Evolutionary conservation across 2,888 invertebrate species (phyloP), one percentile per base, ranked within the genome.

Genomic region (Desoria tigrina): DNA sequence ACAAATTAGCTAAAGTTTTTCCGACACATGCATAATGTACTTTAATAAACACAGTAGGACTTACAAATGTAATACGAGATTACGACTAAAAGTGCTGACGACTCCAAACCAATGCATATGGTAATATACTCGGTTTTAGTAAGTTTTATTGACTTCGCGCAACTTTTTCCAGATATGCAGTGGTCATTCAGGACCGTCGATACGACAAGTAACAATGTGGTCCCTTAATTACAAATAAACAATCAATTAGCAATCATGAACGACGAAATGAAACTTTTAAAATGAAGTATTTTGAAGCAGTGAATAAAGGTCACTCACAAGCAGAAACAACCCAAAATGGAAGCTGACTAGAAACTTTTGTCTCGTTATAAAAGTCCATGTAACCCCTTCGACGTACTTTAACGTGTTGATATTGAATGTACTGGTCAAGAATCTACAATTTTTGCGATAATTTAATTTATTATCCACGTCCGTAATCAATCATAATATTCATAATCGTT

Each of bases 351-450:
- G 85, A 85, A 63, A 82, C 81, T 72, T 83, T 82, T 0, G 85
- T 86, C 9, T 84, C 83, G 65, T 86, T 84, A 78, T 87, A 86
- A 77, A 88, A 88, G 59, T 88, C 87, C 65, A 88, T 82, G 77
- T 88, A 88, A 2, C 88, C 88, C 76, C 84, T 84, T 68, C 87
- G 81, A 64, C 87, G 82, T 45, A 87, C 78, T 68, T 82, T 80
- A 67, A 86, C 84, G 77, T 88, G 88, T 75, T 82, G 84, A 37
- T 79, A 79, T 77, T 85, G 85, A 0, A 85, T 80, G 56, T 85
- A 78, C 77, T 85, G 84, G 79, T 88, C 85, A 63, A 85, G 79
- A 26, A 85, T 73, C 86, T 86, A 75, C 23, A 79, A 74, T 63
- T n/a, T n/a, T n/a, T n/a, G n/a, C n/a, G n/a, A n/a, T n/a, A n/a